Conservation (phyloP, 2,797 vertebrate species). For the Lycodopsis pacificus region DNA sequence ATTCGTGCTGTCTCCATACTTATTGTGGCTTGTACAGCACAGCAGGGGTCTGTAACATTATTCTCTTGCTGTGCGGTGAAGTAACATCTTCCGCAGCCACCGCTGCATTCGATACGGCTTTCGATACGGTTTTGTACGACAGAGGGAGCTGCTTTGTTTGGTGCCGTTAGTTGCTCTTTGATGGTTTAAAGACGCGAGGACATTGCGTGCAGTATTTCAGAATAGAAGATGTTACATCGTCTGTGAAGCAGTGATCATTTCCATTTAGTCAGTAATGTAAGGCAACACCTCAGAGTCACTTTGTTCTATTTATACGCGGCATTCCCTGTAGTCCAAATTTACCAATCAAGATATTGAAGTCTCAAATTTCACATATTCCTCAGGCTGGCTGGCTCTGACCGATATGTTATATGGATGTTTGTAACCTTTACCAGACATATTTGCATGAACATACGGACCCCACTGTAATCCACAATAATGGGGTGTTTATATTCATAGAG, state of each 20-base stretch:
- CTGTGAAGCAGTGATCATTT: constrained; percentile 41
- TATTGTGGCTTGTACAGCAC: constrained; percentile 57
- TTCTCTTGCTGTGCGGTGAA: constrained; percentile 64
- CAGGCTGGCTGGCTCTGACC: constrained; percentile 15
- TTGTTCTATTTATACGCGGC: constrained; percentile 53
- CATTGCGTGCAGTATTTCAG: constrained; percentile 16
- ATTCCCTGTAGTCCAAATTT: constrained; percentile 34
- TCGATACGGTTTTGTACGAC: constrained; percentile 18
- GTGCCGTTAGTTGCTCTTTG: constrained; percentile 32
- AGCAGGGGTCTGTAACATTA: constrained; percentile 67
- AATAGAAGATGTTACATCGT: constrained; percentile 25
- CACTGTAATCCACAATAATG: constrained; percentile 3
- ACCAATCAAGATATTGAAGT: constrained; percentile 49
- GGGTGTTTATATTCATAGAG: constrained; percentile 24
- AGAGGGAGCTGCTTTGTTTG: constrained; percentile 32
- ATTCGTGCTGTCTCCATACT: constrained; percentile 61
- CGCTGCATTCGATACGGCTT: constrained; percentile 34
- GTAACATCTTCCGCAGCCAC: constrained; percentile 54
- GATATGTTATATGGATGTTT: constrained; percentile 35
- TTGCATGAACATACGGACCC: constrained; percentile 3
- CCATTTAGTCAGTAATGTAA: constrained; percentile 48
- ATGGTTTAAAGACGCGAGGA: constrained; percentile 20
- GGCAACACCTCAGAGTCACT: constrained; percentile 41
- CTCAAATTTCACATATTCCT: constrained; percentile 55
- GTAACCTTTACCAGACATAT: constrained; percentile 32